Evolutionary conservation across 2,797 vertebrate species (phyloP), one percentile per base, ranked within the genome.

Genomic region (Brachymystax lenok): DNA sequence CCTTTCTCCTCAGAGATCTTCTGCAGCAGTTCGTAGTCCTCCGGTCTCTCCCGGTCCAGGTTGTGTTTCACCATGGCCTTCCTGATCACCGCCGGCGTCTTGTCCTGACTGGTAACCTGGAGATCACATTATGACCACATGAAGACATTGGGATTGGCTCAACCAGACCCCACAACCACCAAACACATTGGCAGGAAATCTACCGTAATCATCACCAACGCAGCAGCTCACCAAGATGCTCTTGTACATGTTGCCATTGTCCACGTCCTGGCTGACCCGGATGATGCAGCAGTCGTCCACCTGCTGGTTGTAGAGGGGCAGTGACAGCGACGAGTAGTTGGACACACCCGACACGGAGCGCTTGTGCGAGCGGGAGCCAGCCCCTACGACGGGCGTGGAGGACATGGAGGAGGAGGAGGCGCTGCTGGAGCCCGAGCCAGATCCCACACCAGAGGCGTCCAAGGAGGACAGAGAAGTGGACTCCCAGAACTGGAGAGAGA

Each of bases 161-260:
- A 33, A 63, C 59, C 21, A 12, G 12, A 4, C 56, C 6, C 40
- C 6, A 30, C 51, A 30, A 30, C 61, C 46, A 17, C 1, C 21
- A 24, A 14, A 71, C 69, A 51, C 16, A 7, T 17, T 27, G 13
- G 64, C 13, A 5, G 28, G 64, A 8, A n/a, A 5, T 56, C 5
- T 56, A 5, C 14, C 5, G 3, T 46, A 21, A 4, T n/a, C n/a
- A 61, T 35, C 33, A 61, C 19, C 3, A 5, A 61, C 10, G 56
- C 8, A 24, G 56, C 56, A 33, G 4, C 94, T 91, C 75, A 96
- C 95, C 95, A 96, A 87, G 78, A 96, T 94, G 90, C 96, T 97
- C 88, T 97, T 96, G 92, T 97, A 96, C 96, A 97, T 94, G 90
- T 96, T 97, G 35, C 96, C 96, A 0, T 96, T 97, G 91, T 97